Percentiles rank a stretch among this genome's conserved stretches.
These are phyloP conservation scores for Pharmacophagus antenor DNA, from an alignment of 2,888 invertebrate genomes.

Conservation along the genomic window DNA sequence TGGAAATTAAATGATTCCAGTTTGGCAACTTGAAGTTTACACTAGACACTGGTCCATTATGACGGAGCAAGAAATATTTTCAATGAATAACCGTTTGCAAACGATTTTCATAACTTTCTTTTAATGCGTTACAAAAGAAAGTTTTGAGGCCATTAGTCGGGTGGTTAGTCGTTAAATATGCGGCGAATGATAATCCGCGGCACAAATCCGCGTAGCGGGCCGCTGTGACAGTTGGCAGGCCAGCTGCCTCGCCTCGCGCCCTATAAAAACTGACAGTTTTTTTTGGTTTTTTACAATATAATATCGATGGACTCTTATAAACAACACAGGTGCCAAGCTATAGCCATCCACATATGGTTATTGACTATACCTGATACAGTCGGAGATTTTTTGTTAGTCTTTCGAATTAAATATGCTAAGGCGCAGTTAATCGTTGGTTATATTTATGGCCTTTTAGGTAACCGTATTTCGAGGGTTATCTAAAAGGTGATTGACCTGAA, in stretches of 20 bases:
- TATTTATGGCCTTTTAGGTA: slow-evolving; percentile 31
- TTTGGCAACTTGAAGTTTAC: too few relatives aligned
- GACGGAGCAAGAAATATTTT: neutral
- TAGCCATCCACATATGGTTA: slow-evolving; percentile 78
- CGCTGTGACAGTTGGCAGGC: slow-evolving; percentile 73
- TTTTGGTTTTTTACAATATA: slow-evolving; percentile 76
- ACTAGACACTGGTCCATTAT: neutral
- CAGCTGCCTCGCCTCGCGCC: slow-evolving; percentile 75
- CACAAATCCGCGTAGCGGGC: slow-evolving; percentile 66
- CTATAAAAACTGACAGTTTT: slow-evolving; percentile 76
- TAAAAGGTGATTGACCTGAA: slow-evolving; percentile 40
- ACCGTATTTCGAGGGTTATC: slow-evolving; percentile 35
- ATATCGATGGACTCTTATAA: slow-evolving; percentile 74
- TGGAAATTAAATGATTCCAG: too few relatives aligned
- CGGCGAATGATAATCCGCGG: slow-evolving; percentile 57
- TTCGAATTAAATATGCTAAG: slow-evolving; percentile 48
- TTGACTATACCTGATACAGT: slow-evolving; percentile 59
- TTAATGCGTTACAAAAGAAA: slow-evolving; percentile 34
- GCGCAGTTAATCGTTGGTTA: slow-evolving; percentile 29
- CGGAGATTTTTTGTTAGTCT: slow-evolving; percentile 59
- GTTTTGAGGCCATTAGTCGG: slow-evolving; percentile 49
- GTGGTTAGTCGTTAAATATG: slow-evolving; percentile 57
- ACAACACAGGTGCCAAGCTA: slow-evolving; percentile 79
- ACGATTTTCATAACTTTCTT: neutral
- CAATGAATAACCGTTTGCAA: neutral